Conservation (phyloP, 1,140 invertebrate species). For the Mya arenaria region DNA sequence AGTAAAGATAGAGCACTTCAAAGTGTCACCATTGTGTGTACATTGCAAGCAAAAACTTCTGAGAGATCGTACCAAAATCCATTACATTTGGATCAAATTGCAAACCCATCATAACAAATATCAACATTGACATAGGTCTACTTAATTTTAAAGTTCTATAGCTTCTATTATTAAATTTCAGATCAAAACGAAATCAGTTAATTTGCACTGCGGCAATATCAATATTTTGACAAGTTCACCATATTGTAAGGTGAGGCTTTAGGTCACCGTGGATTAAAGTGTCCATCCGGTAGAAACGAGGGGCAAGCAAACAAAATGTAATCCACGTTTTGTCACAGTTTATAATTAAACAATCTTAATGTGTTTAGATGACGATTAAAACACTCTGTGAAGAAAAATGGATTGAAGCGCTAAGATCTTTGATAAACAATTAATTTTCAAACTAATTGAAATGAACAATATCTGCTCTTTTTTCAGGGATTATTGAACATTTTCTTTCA, state of each 20-base stretch:
- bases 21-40: no score
- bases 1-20: no score
- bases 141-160: conserved; percentile 3
- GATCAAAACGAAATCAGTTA: conserved; percentile 44
- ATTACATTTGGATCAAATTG: conserved; percentile 32
- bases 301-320: conserved; percentile 9
- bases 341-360: neutral
- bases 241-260: neutral
- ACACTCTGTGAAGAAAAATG: no score
- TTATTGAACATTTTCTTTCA: no score
- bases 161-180: neutral
- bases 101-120: neutral
- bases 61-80: neutral
- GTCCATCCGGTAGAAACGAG: conserved; percentile 17
- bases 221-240: conserved; percentile 45
- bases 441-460: no score
- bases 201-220: conserved; percentile 40
- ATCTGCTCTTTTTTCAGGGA: no score
- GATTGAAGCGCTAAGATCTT: no score
- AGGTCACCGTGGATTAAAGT: conserved; percentile 20
- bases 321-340: neutral
- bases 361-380: no score
- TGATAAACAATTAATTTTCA: no score
- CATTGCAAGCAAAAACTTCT: no score
- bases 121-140: conserved; percentile 39